Conservation (phyloP, 2,797 vertebrate genomes). For the Chelmon rostratus region DNA sequence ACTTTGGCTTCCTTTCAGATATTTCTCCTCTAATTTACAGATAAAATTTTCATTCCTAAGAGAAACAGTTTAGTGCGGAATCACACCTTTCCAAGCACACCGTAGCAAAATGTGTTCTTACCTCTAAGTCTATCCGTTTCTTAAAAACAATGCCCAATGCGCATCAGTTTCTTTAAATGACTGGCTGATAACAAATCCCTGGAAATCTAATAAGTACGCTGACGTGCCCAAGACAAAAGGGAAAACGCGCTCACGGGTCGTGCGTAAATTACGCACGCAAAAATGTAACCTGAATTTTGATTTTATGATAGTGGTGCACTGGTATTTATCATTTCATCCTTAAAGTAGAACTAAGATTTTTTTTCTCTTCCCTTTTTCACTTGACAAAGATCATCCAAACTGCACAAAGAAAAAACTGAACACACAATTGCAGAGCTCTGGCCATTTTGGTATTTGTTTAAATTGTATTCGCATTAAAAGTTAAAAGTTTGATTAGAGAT, state of each 20-base stretch:
- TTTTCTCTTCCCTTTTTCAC: background rate
- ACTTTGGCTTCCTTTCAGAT: background rate
- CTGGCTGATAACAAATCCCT: background rate
- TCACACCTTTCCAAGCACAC: background rate
- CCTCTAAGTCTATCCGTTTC: background rate
- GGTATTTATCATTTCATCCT: background rate
- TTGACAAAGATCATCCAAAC: background rate
- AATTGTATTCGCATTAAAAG: background rate
- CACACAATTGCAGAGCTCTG: background rate
- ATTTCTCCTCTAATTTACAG: constrained; percentile 1
- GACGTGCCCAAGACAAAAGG: background rate
- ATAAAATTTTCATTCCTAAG: background rate
- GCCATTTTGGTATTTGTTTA: background rate
- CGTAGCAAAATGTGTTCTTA: background rate
- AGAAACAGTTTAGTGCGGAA: background rate
- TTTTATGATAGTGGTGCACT: background rate
- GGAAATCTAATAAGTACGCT: background rate
- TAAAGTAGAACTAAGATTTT: background rate
- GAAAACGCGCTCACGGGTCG: background rate
- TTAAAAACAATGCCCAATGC: background rate
- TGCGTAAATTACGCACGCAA: constrained; percentile 67
- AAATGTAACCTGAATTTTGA: background rate
- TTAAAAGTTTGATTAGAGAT: constrained; percentile 29
- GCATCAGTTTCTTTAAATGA: background rate
- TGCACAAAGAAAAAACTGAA: background rate